These are phyloP conservation scores for Leptopilina boulardi DNA, from an alignment of 1,140 invertebrate species.

Conservation along the genomic window DNA sequence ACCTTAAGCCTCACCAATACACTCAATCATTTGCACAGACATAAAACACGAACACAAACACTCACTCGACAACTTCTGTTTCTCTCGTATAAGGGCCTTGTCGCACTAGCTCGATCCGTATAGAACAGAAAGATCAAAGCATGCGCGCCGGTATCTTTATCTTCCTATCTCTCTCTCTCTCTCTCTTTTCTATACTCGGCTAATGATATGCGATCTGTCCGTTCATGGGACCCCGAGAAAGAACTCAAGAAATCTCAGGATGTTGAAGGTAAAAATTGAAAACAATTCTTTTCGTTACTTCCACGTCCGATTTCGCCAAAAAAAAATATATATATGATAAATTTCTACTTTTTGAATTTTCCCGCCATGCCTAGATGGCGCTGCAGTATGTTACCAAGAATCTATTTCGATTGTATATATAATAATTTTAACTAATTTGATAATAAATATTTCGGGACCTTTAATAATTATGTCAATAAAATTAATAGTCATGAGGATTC, in stretches of 20 bases:
- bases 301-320: too few species aligned
- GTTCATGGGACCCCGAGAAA: background rate
- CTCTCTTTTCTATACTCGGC: too few species aligned
- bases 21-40: background rate
- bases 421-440: too few species aligned
- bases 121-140: constrained; percentile 40
- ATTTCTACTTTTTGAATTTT: too few species aligned
- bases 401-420: too few species aligned
- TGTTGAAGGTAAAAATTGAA: background rate
- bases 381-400: too few species aligned
- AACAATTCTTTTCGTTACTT: background rate
- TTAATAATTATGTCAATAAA: too few species aligned
- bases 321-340: too few species aligned
- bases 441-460: too few species aligned
- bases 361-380: too few species aligned
- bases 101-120: constrained; percentile 26
- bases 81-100: constrained; percentile 33
- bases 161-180: too few species aligned
- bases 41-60: background rate
- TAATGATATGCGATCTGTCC: constrained; percentile 47
- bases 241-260: background rate
- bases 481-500: too few species aligned
- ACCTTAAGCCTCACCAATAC: constrained; percentile 43
- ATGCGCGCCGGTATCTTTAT: constrained; percentile 13
- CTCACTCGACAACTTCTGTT: background rate